Conservation (phyloP, 1,140 invertebrate genomes). For the Danaus plexippus region DNA sequence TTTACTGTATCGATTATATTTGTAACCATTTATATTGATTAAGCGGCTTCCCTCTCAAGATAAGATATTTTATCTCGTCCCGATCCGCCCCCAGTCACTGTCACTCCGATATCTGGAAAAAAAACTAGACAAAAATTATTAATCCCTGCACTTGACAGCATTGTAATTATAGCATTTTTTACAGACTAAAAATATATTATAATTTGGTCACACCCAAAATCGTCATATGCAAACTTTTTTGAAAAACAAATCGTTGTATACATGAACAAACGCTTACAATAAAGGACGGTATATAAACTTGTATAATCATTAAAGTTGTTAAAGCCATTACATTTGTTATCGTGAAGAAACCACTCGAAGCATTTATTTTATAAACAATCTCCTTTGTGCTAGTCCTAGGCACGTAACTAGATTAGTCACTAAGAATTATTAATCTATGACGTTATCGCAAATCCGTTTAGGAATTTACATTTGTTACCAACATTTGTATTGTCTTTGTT, state of each 20-base stretch:
- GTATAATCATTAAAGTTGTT: too few species aligned
- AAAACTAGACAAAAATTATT: constrained; percentile 25
- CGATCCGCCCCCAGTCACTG: constrained; percentile 32
- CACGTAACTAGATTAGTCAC: constrained; percentile 36
- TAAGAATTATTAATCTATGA: constrained; percentile 24
- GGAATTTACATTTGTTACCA: background rate
- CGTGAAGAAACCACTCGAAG: constrained; percentile 24
- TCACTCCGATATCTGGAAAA: constrained; percentile 21
- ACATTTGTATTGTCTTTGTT: background rate
- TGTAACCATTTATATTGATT: constrained; percentile 37
- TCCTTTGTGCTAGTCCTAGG: constrained; percentile 43
- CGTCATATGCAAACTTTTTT: too few species aligned
- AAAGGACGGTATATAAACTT: too few species aligned
- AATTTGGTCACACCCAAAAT: too few species aligned
- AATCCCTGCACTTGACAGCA: constrained; percentile 5
- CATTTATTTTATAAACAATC: constrained; percentile 64
- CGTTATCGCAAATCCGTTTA: constrained; percentile 11
- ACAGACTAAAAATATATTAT: too few species aligned
- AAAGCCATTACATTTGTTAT: too few species aligned
- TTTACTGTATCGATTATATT: constrained; percentile 6
- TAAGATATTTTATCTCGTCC: constrained; percentile 56
- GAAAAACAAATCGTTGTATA: too few species aligned
- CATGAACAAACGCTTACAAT: too few species aligned
- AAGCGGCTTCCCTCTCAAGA: constrained; percentile 42
- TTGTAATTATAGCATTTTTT: too few species aligned